Evolutionary conservation across 2,888 invertebrate species (phyloP), one percentile per base, ranked within the genome.

Genomic region (Adelphocoris suturalis): DNA sequence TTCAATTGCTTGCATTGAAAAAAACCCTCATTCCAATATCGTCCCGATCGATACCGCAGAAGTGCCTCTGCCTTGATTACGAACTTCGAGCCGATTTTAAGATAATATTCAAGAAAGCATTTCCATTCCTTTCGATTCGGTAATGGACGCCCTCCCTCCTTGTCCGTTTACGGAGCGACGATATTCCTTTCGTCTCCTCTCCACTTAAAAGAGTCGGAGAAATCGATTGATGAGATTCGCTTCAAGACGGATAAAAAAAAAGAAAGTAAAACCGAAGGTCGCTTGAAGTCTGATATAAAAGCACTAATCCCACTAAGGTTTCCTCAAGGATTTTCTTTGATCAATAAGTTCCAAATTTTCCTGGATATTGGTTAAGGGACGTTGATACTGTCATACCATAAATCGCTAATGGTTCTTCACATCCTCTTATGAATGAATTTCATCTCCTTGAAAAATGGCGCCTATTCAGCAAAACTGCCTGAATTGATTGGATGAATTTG

Each of bases 221-320:
- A 68, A 68, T 68, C 68, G 9, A 68, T 68, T 68, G 68, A 68
- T 68, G 68, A 68, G 19, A 68, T 68, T 68, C 68, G 68, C 68
- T 13, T 68, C 23, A 61, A 19, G 12, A 68, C 19, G 23, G 23
- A 13, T 23, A 68, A 52, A 52, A 13, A 68, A 68, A 68, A 23
- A 13, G 68, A 68, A 52, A 52, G 23, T 68, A 68, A 57, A 57
- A 68, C 23, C 68, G 68, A 68, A 61, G 1, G 61, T 68, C 23
- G 68, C 68, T 27, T 0, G 68, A 68, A 68, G 68, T 68, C 68
- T 68, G 68, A 68, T 68, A 23, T 68, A 68, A 68, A 68, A 68
- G 68, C 68, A 23, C 23, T 68, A 68, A 68, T 68, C 68, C 27
- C 23, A 68, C 68, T 68, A 68, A 68, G 68, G 68, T 68, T 68